Evolutionary conservation across 1,140 invertebrate genomes (phyloP).

Genomic region (Ips nitidus): DNA sequence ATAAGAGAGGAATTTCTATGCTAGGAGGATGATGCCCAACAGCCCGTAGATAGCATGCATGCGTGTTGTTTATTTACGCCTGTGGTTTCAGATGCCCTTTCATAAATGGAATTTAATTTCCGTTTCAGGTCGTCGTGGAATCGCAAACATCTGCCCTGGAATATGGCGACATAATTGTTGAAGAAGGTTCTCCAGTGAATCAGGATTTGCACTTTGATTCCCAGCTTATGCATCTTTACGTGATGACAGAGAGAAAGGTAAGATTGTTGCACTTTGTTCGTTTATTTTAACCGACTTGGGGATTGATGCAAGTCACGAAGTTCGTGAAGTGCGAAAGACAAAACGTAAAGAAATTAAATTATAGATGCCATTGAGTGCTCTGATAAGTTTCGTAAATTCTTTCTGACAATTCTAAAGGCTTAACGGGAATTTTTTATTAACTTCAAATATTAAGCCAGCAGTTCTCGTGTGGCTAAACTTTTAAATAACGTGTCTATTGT

Average conservation of each 20-base stretch:
- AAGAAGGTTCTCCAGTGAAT: conserved; percentile 78
- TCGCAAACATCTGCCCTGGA: conserved; percentile 79
- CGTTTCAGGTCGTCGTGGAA: conserved; percentile 80
- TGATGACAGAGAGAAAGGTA: conserved; percentile 88
- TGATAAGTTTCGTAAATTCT: conserved; percentile 18
- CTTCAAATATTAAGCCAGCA: conserved; percentile 8
- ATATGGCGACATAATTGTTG: conserved; percentile 86
- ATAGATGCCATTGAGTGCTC: conserved; percentile 22
- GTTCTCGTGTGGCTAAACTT: conserved; percentile 23
- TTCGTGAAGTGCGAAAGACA: too few species aligned
- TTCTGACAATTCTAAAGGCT: conserved; percentile 27
- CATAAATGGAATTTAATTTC: neutral
- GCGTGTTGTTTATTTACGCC: too few species aligned
- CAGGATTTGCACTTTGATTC: conserved; percentile 89
- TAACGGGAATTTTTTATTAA: conserved; percentile 23
- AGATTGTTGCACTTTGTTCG: neutral
- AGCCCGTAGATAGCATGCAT: too few species aligned
- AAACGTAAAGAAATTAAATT: conserved; percentile 16
- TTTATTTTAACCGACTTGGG: neutral
- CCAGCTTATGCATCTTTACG: conserved; percentile 87
- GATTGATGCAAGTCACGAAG: too few species aligned
- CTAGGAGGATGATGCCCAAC: too few species aligned
- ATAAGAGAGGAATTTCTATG: too few species aligned
- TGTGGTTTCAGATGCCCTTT: too few species aligned
- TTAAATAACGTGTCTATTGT: conserved; percentile 22